Base-by-base conservation (phyloP, 2,888 invertebrate species). In the Scelioninae gen. 1 region DNA sequence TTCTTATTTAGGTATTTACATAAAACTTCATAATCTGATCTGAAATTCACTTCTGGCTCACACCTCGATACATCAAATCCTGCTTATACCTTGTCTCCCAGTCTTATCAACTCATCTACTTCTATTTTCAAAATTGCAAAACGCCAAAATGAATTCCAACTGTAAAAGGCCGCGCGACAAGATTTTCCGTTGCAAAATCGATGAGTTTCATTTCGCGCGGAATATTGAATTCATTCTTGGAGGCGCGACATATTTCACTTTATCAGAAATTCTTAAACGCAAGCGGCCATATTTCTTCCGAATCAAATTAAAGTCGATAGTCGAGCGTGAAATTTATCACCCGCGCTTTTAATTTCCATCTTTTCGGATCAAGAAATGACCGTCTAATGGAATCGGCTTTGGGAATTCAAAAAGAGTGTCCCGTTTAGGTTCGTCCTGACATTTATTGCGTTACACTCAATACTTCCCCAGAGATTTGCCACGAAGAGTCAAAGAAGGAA, bases 371-470 rank as follows among this genome's bases (percentile, higher is more conserved):
- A 11, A 63, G 53, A 71, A 72, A 66, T 74, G 65, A 53, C 47
- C 66, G 32, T 63, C 56, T 56, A 78, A 77, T 69, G 15, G n/a
- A 65, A 71, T 65, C 15, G 55, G 58, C 65, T 56, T 38, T 47
- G 58, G 31, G 56, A 68, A 53, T 56, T 68, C 31, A 47, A 68
- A 62, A 77, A 78, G 72, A 56, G 31, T 51, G 69, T 69, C 65
- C 55, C 65, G 72, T 72, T 79, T 72, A 51, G 60, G 51, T 58
- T 75, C 62, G 15, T 63, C 69, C 60, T 66, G 69, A 81, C 69
- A 81, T 81, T 75, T 81, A 81, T 81, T 69, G 69, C 69, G 63
- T 75, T 75, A 81, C 80, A 63, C 58, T 81, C 80, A 75, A 81
- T 81, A 63, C 75, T 75, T 69, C 80, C 74, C 69, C 15, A 63